Percentiles rank a stretch among this genome's conserved stretches.
phyloP scores from a whole-genome alignment of 2,797 vertebrate genomes.

The Characodon lateralis region DNA sequence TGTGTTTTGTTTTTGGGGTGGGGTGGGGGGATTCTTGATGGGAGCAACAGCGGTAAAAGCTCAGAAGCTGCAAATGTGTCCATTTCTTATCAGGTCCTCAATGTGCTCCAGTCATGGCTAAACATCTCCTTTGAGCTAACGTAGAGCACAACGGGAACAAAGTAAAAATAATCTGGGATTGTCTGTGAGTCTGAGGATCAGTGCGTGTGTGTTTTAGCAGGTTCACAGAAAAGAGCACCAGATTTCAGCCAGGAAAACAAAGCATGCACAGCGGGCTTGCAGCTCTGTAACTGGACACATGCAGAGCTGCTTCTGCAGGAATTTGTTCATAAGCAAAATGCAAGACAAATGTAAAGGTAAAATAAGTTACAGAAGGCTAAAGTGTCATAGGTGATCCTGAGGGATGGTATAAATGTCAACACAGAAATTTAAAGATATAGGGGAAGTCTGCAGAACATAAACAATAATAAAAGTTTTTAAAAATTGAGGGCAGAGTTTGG shows the following conservation, averaged over 20 bases:
- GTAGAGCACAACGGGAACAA: conserved; percentile 38
- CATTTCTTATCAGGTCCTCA: conserved; percentile 66
- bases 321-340: conserved; percentile 5
- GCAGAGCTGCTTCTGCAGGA: background rate
- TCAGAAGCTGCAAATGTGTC: conserved; percentile 31
- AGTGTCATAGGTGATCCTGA: background rate
- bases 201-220: conserved; percentile 18
- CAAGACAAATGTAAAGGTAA: background rate
- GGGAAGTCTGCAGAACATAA: background rate
- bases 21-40: conserved; percentile 70
- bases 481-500: background rate
- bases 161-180: conserved; percentile 35
- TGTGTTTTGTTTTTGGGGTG: conserved; percentile 18
- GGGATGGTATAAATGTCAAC: background rate
- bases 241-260: conserved; percentile 20
- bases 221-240: conserved; percentile 10
- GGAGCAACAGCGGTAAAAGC: conserved; percentile 53
- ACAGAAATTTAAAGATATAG: background rate
- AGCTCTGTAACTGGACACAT: background rate
- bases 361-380: conserved; percentile 2
- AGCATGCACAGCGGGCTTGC: conserved; percentile 1
- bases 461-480: background rate
- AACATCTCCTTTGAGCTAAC: conserved; percentile 39
- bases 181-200: conserved; percentile 9
- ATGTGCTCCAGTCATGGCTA: conserved; percentile 50